These are phyloP conservation scores for Labroides dimidiatus DNA, from an alignment of 2,797 vertebrate genomes.

Conservation along the genomic window DNA sequence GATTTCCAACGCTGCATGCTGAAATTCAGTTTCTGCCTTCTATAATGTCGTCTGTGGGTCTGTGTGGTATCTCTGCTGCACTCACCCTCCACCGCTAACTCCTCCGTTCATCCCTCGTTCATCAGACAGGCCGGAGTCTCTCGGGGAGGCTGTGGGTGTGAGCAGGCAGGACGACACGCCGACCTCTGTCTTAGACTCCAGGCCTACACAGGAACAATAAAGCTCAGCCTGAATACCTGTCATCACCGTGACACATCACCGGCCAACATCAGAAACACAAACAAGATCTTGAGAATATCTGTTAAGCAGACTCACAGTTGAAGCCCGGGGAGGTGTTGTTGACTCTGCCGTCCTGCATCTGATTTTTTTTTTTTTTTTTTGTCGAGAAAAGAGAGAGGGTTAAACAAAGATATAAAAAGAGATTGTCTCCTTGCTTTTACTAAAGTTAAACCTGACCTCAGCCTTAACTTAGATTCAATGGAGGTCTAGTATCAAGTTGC, in stretches of 20 bases:
- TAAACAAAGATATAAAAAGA: constrained; percentile 10
- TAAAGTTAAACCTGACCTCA: too few relatives aligned
- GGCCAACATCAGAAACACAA: neutral
- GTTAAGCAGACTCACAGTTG: constrained; percentile 65
- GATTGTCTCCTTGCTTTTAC: too few relatives aligned
- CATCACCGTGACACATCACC: neutral
- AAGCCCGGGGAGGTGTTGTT: constrained; percentile 48
- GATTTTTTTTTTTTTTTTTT: constrained; percentile 52
- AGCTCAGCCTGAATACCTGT: constrained; percentile 10
- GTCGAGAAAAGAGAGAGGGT: constrained; percentile 8
- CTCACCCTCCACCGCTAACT: constrained; percentile 79
- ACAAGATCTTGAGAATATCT: neutral
- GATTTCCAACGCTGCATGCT: too few relatives aligned
- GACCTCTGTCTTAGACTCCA: constrained; percentile 76
- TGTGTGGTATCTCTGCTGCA: constrained; percentile 24
- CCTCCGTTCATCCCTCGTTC: constrained; percentile 78
- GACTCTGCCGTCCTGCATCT: constrained; percentile 38
- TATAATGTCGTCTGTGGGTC: neutral
- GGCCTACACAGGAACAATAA: constrained; percentile 36
- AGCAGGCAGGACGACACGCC: constrained; percentile 83
- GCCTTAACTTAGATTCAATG: too few relatives aligned
- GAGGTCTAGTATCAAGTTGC: too few relatives aligned
- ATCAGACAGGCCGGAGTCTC: constrained; percentile 71
- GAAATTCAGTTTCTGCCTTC: too few relatives aligned
- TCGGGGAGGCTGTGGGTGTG: constrained; percentile 84